Evolutionary conservation across 2,888 invertebrate genomes (phyloP).

Genomic region (Hermaeophaga mercurialis): DNA sequence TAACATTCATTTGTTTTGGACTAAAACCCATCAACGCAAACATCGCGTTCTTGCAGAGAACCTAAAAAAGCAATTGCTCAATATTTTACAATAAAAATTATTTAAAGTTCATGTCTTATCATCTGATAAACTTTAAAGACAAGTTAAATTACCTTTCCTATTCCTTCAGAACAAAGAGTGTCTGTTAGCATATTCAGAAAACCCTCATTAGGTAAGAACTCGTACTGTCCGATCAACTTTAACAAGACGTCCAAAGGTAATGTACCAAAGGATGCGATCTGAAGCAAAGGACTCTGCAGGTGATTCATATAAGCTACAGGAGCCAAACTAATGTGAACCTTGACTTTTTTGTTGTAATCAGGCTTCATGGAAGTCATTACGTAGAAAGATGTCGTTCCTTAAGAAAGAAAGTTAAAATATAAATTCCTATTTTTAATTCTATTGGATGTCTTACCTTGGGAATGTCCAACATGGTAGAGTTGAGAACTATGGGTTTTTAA

Average conservation of each 20-base stretch:
- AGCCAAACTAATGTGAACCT: slow-evolving; percentile 68
- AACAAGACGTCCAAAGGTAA: slow-evolving; percentile 24
- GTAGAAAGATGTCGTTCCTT: slow-evolving; percentile 71
- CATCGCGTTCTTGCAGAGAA: slow-evolving; percentile 47
- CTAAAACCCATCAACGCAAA: slow-evolving; percentile 52
- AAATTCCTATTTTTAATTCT: too few species aligned
- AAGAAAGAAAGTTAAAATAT: neutral
- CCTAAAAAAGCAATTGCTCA: too few species aligned
- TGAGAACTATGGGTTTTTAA: slow-evolving; percentile 62
- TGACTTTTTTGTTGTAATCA: slow-evolving; percentile 68
- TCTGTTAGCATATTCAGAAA: slow-evolving; percentile 55
- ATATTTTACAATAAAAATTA: too few species aligned
- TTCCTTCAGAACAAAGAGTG: slow-evolving; percentile 6
- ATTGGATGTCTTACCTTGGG: slow-evolving; percentile 56
- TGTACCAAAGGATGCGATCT: slow-evolving; percentile 35
- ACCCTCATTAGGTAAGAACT: slow-evolving; percentile 67
- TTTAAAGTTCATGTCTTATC: too few species aligned
- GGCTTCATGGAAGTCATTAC: slow-evolving; percentile 67
- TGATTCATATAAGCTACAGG: slow-evolving; percentile 69
- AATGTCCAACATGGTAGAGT: slow-evolving; percentile 81
- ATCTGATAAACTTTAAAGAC: too few species aligned
- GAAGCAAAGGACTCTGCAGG: slow-evolving; percentile 51
- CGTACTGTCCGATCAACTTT: slow-evolving; percentile 59
- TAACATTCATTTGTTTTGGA: slow-evolving; percentile 47
- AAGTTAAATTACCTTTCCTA: slow-evolving; percentile 5